A percentile compares a stretch with the other conserved stretches of the same genome.
phyloP scores from a whole-genome alignment of 2,797 vertebrate genomes.

The Macroramphosus scolopax region DNA sequence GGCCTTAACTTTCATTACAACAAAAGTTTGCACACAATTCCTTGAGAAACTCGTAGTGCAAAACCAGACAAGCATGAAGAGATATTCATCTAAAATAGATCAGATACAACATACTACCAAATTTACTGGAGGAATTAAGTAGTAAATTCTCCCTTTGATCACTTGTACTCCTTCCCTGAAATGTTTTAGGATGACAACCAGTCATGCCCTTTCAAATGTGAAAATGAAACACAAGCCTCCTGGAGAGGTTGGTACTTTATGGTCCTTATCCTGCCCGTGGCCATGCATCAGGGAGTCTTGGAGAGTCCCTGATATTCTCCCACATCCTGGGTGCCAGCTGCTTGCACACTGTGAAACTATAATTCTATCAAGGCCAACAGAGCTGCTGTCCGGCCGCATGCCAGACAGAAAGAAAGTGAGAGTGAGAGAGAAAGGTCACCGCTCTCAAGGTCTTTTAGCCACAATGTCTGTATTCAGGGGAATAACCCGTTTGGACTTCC shows the following conservation, averaged over 20 bases:
- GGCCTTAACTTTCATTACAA: too few relatives aligned
- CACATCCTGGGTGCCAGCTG: constrained; percentile 52
- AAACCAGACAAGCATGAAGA: too few relatives aligned
- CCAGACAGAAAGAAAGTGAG: constrained; percentile 38
- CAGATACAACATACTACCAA: too few relatives aligned
- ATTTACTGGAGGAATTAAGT: too few relatives aligned
- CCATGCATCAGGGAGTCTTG: constrained; percentile 21
- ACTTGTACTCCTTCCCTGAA: too few relatives aligned
- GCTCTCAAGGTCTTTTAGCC: constrained; percentile 50
- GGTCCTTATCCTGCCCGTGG: constrained; percentile 19
- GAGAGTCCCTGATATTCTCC: constrained; percentile 61
- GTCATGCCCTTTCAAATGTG: too few relatives aligned
- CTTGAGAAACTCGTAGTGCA: too few relatives aligned
- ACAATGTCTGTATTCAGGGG: constrained; percentile 38
- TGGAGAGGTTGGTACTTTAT: not conserved
- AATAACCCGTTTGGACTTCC: constrained; percentile 38
- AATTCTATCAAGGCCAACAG: constrained; percentile 40
- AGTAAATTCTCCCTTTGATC: too few relatives aligned
- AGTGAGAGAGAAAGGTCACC: constrained; percentile 22
- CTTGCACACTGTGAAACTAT: constrained; percentile 28
- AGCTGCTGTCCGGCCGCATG: constrained; percentile 18
- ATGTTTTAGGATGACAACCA: too few relatives aligned
- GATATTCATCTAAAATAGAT: too few relatives aligned
- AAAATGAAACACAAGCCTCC: constrained; percentile 48
- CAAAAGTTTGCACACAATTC: too few relatives aligned